phyloP scores from a whole-genome alignment of 1,140 invertebrate species.

The Ips typographus region DNA sequence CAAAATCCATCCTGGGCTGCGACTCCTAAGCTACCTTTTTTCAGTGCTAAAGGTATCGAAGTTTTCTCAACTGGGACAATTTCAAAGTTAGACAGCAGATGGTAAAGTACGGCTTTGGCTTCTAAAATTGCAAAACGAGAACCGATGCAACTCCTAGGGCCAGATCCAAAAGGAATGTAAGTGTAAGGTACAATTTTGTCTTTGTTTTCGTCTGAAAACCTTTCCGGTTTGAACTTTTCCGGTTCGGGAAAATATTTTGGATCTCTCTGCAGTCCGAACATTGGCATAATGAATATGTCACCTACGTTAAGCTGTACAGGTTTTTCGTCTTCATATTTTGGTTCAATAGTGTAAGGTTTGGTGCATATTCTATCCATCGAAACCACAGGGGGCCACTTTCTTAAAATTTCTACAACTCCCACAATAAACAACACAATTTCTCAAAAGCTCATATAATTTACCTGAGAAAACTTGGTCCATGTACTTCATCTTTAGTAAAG shows the following conservation, averaged over 20 bases:
- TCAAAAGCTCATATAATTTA: not conserved
- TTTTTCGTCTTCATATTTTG: slow-evolving; percentile 22
- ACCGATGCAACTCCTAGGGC: slow-evolving; percentile 52
- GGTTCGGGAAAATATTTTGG: slow-evolving; percentile 53
- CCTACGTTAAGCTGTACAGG: slow-evolving; percentile 21
- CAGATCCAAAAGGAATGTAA: slow-evolving; percentile 59
- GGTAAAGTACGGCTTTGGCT: slow-evolving; percentile 44
- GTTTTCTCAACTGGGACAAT: slow-evolving; percentile 40
- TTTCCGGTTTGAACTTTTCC: slow-evolving; percentile 54
- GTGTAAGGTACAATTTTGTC: slow-evolving; percentile 47
- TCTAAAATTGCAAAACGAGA: slow-evolving; percentile 43
- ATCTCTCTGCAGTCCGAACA: slow-evolving; percentile 58
- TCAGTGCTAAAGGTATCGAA: slow-evolving; percentile 38
- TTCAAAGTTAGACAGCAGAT: slow-evolving; percentile 44
- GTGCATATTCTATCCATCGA: slow-evolving; percentile 55
- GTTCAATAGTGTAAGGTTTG: slow-evolving; percentile 54
- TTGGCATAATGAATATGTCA: slow-evolving; percentile 53
- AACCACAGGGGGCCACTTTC: slow-evolving; percentile 58
- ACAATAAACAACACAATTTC: not conserved
- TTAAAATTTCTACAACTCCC: slow-evolving; percentile 56
- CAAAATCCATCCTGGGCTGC: slow-evolving; percentile 45
- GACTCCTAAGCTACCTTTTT: slow-evolving; percentile 29
- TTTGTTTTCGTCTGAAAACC: slow-evolving; percentile 52
- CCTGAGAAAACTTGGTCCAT: slow-evolving; percentile 49
- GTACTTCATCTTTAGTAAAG: slow-evolving; percentile 51